A percentile compares a stretch with the other conserved stretches of the same genome.
Evolutionary conservation across 2,797 vertebrate species (phyloP).

Genomic region (Holocentrus rufus): DNA sequence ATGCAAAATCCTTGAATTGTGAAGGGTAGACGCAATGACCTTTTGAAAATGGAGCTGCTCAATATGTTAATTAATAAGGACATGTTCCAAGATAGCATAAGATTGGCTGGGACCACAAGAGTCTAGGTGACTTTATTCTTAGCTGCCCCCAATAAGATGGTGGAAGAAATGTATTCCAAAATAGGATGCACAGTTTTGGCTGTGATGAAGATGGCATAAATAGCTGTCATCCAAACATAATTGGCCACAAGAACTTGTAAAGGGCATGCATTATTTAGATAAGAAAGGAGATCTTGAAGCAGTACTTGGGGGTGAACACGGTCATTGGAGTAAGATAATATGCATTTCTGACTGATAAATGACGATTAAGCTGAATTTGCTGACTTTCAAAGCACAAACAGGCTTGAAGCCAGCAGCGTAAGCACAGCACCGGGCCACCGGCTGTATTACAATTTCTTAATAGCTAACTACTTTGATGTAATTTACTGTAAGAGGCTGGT

Average conservation of each 20-base stretch:
- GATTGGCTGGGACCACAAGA: slow-evolving; percentile 43
- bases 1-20: slow-evolving; percentile 45
- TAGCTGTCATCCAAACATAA: background rate
- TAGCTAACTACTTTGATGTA: slow-evolving; percentile 34
- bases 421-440: slow-evolving; percentile 38
- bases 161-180: slow-evolving; percentile 19
- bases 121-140: slow-evolving; percentile 38
- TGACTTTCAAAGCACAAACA: slow-evolving; percentile 23
- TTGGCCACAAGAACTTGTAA: background rate
- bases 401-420: slow-evolving; percentile 40
- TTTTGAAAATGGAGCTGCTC: slow-evolving; percentile 62
- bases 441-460: slow-evolving; percentile 43
- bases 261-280: background rate
- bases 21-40: slow-evolving; percentile 53
- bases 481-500: background rate
- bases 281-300: slow-evolving; percentile 8
- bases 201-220: background rate
- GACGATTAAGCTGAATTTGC: background rate
- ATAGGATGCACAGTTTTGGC: slow-evolving; percentile 4
- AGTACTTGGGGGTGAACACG: background rate
- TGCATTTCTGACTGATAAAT: slow-evolving; percentile 16
- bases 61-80: slow-evolving; percentile 74
- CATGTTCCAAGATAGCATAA: slow-evolving; percentile 47
- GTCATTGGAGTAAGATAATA: slow-evolving; percentile 16
- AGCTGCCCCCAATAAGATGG: slow-evolving; percentile 13